Percentiles rank a stretch among this genome's conserved stretches.
Evolutionary conservation across 2,888 invertebrate species (phyloP).

Genomic region (Eretmocerus hayati): DNA sequence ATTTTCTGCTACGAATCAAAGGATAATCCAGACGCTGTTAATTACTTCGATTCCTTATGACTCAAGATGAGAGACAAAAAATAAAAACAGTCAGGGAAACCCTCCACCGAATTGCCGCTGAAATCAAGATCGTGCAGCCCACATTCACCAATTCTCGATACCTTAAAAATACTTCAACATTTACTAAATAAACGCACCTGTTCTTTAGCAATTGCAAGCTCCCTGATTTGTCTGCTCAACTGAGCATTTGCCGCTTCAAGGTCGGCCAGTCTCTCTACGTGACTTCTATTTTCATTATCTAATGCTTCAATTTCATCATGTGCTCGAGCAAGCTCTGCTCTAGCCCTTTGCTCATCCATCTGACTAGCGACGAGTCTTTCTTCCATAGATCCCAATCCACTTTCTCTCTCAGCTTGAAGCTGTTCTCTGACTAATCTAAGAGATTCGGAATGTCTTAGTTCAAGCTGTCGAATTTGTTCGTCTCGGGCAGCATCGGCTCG

Average conservation of each 20-base stretch:
- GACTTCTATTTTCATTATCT: slow-evolving; percentile 57
- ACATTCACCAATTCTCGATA: no score
- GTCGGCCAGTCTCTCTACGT: slow-evolving; percentile 58
- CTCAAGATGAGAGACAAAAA: no score
- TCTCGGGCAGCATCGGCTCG: slow-evolving; percentile 72
- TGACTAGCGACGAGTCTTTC: slow-evolving; percentile 58
- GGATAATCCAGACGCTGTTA: no score
- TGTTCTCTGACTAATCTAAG: slow-evolving; percentile 65
- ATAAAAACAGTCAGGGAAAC: no score
- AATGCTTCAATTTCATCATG: slow-evolving; percentile 59
- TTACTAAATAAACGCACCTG: no score
- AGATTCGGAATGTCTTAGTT: slow-evolving; percentile 70
- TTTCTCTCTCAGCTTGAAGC: slow-evolving; percentile 68
- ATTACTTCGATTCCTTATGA: no score
- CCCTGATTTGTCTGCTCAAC: slow-evolving; percentile 49
- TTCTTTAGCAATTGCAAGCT: slow-evolving; percentile 36
- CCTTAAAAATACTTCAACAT: no score
- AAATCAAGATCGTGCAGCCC: no score
- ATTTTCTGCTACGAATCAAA: no score
- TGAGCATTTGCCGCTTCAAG: slow-evolving; percentile 50
- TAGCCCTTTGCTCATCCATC: slow-evolving; percentile 62
- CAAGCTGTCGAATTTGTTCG: slow-evolving; percentile 65
- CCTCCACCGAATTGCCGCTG: no score
- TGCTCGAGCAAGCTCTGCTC: slow-evolving; percentile 56
- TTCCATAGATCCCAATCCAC: slow-evolving; percentile 58